Conservation (phyloP, 2,113 vertebrate genomes). For the Panthera uncia region DNA sequence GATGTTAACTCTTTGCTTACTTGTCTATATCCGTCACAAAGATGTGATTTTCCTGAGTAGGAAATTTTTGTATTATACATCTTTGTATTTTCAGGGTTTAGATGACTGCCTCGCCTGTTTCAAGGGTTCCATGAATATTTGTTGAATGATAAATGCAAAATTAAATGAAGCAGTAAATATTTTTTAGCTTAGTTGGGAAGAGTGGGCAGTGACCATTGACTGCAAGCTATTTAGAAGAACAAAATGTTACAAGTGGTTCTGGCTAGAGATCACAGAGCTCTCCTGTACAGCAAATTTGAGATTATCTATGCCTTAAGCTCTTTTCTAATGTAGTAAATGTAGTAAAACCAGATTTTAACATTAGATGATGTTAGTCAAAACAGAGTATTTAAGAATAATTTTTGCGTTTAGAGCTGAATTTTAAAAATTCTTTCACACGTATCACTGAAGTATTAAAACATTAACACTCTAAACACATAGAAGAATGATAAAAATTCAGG, state of each 20-base stretch:
- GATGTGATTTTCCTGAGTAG: not conserved
- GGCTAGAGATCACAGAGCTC: constrained; percentile 31
- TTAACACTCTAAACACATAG: not conserved
- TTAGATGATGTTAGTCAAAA: constrained; percentile 8
- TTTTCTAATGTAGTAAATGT: not conserved
- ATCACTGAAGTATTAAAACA: not conserved
- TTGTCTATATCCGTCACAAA: not conserved
- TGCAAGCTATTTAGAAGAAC: constrained; percentile 41
- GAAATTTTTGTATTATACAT: not conserved
- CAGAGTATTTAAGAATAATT: constrained; percentile 26
- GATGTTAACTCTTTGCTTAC: not conserved
- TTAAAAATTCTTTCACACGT: not conserved
- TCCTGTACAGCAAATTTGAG: not conserved
- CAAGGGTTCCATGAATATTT: not conserved
- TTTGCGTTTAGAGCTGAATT: not conserved
- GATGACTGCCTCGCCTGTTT: not conserved
- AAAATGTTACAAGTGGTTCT: constrained; percentile 29
- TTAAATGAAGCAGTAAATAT: not conserved
- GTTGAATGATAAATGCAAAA: not conserved
- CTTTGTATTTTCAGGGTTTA: not conserved
- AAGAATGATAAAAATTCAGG: not conserved
- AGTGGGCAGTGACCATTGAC: constrained; percentile 12
- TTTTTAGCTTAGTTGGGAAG: not conserved
- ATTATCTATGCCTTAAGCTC: not conserved
- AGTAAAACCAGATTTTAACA: not conserved